phyloP scores from a whole-genome alignment of 2,113 vertebrate genomes.

The Globicephala melas region DNA sequence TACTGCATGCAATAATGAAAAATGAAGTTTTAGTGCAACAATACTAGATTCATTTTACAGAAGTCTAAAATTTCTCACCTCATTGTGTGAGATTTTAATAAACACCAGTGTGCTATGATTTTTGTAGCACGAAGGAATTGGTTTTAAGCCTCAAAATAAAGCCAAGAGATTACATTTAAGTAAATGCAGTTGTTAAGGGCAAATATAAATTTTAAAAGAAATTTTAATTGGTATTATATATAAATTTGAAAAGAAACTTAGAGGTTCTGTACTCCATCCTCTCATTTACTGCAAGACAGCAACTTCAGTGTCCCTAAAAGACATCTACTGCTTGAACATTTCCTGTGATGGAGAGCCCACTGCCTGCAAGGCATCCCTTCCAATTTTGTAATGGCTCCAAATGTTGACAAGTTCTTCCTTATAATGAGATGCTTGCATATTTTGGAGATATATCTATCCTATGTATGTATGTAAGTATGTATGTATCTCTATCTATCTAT shows the following conservation, averaged over 20 bases:
- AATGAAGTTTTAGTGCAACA: slow-evolving; percentile 19
- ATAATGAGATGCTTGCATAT: background rate
- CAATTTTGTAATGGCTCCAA: background rate
- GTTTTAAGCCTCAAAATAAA: background rate
- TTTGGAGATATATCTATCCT: background rate
- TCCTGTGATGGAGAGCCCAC: background rate
- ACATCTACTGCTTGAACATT: background rate
- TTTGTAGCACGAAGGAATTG: background rate
- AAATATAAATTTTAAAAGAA: background rate
- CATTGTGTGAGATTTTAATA: background rate
- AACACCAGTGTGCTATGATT: background rate
- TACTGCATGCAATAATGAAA: slow-evolving; percentile 33
- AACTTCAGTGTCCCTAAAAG: background rate
- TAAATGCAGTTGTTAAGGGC: background rate
- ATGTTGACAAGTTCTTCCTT: background rate
- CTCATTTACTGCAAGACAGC: background rate
- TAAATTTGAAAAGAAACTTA: background rate
- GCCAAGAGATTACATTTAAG: background rate
- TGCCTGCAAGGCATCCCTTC: background rate
- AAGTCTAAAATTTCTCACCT: background rate
- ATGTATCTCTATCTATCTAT: background rate
- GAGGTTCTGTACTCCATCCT: background rate
- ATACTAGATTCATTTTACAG: background rate
- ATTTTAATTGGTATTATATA: background rate
- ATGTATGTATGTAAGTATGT: background rate